Conservation (phyloP, 2,113 vertebrate genomes). For the Gavia stellata region DNA sequence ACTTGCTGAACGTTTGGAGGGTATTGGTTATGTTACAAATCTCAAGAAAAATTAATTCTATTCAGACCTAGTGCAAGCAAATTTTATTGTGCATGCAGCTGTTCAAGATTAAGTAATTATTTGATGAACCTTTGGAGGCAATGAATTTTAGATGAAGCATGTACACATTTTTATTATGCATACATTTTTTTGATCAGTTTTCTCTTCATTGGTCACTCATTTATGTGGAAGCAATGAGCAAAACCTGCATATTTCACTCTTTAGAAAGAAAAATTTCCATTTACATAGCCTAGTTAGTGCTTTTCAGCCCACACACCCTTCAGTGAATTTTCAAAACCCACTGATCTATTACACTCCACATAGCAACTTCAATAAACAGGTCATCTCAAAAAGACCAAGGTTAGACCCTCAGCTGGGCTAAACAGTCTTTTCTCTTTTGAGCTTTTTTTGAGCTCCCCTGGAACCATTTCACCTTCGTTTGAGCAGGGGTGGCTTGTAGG, state of each 20-base stretch:
- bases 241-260: constrained; percentile 48
- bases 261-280: not conserved
- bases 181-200: constrained; percentile 40
- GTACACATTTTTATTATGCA: constrained; percentile 46
- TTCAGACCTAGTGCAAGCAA: constrained; percentile 28
- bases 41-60: constrained; percentile 38
- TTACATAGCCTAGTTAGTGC: not conserved
- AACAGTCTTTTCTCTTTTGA: not conserved
- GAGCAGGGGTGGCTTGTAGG: not conserved
- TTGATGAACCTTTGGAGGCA: constrained; percentile 41
- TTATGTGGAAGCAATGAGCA: constrained; percentile 26
- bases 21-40: not conserved
- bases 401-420: not conserved
- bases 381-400: not conserved
- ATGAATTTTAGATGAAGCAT: constrained; percentile 49
- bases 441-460: not conserved
- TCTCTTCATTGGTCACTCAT: constrained; percentile 39
- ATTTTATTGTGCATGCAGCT: constrained; percentile 50
- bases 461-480: not conserved
- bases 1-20: not conserved
- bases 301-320: not conserved
- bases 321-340: not conserved
- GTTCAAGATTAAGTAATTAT: constrained; percentile 65
- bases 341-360: not conserved
- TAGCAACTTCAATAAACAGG: not conserved